Percentiles rank a stretch among this genome's conserved stretches.
These are phyloP conservation scores for Pristiophorus japonicus DNA, from an alignment of 2,113 vertebrate genomes.

Conservation along the genomic window DNA sequence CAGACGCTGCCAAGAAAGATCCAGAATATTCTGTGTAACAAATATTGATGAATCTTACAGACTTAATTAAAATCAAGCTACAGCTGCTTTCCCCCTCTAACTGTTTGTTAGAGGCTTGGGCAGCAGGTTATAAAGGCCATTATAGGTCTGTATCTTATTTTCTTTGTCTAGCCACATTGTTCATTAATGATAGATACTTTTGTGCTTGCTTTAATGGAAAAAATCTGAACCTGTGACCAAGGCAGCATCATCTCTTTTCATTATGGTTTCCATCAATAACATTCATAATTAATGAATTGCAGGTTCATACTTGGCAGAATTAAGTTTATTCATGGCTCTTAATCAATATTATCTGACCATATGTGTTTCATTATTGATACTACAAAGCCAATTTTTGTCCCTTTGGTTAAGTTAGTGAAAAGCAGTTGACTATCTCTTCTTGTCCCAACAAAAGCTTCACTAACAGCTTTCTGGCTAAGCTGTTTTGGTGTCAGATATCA, in stretches of 20 bases:
- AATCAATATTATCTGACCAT: slow-evolving; percentile 40
- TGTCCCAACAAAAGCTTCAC: slow-evolving; percentile 13
- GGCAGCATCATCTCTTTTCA: slow-evolving; percentile 40
- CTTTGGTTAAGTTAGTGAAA: slow-evolving; percentile 39
- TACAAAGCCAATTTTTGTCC: slow-evolving; percentile 37
- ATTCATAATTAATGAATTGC: slow-evolving; percentile 41
- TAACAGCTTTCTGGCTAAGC: slow-evolving; percentile 21
- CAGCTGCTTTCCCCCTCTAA: slow-evolving; percentile 27
- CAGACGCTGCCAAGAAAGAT: slow-evolving; percentile 37
- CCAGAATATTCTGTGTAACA: slow-evolving; percentile 38
- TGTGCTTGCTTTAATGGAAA: slow-evolving; percentile 38
- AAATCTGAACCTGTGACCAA: slow-evolving; percentile 38
- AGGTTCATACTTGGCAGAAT: slow-evolving; percentile 40
- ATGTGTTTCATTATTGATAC: slow-evolving; percentile 40
- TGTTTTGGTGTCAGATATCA: slow-evolving; percentile 34
- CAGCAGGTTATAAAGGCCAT: slow-evolving; percentile 34
- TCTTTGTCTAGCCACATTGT: slow-evolving; percentile 37
- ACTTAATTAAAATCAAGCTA: slow-evolving; percentile 38
- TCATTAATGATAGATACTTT: slow-evolving; percentile 38
- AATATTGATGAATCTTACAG: slow-evolving; percentile 38
- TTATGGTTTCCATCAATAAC: slow-evolving; percentile 40
- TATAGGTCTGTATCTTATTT: slow-evolving; percentile 37
- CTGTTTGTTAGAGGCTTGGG: slow-evolving; percentile 29
- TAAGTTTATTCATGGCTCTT: slow-evolving; percentile 38
- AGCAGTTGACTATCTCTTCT: slow-evolving; percentile 32